Evolutionary conservation across 1,140 invertebrate genomes (phyloP), one percentile per base, ranked within the genome.

Genomic region (Leptopilina clavipes): DNA sequence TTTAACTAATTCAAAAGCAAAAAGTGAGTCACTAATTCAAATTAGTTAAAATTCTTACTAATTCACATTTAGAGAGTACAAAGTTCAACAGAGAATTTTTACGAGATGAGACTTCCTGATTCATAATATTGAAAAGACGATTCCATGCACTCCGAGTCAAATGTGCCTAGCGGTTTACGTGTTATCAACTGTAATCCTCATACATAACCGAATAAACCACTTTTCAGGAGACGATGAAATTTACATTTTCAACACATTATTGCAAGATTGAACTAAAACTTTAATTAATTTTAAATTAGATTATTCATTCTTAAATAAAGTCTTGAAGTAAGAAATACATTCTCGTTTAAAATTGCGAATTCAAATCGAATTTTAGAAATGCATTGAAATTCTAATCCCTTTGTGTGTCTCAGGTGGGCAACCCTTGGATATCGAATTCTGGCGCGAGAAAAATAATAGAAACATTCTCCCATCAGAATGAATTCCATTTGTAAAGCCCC

Each of bases 381-480:
- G 59, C 59, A 65, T 65, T 65, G 59, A 65, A 65, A 65, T 65
- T 65, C 59, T 65, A 65, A 65, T 65, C 59, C 59, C 5, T 22
- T 31, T 31, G 3, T 14, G 22, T 31, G 25, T 65, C 59, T 65
- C 59, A 65, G 59, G 59, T 65, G 59, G 59, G 12, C 25, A 65
- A 31, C 25, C 52, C 48, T 52, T 31, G 59, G 59, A 31, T 65
- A 65, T 65, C 59, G 59, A 65, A 65, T 65, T 65, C 59, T 12
- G 25, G 22, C 31, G 5, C 37, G 37, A 40, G 12, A 65, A 65
- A 65, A 31, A 65, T 65, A 65, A 65, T 65, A 65, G 59, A 65
- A 65, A n/a, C 59, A 10, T 37, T 65, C 19, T 31, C 14, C 25
- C 25, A 65, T 65, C 59, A 65, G 59, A 65, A 65, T 65, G 25